Base-by-base conservation (phyloP, 1,140 invertebrate species). In the Diuraphis noxia region DNA sequence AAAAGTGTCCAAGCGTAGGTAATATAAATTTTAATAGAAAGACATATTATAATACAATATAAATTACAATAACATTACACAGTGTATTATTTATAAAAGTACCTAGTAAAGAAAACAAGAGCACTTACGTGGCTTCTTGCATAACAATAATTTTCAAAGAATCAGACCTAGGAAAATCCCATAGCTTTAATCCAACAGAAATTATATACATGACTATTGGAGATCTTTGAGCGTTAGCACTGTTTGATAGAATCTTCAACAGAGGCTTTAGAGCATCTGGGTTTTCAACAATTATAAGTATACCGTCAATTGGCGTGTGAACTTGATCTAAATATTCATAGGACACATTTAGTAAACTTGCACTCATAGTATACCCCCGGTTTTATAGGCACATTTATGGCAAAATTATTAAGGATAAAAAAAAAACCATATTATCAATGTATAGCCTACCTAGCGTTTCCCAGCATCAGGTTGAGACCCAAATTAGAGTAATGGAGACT, bases 71-170 rank as follows among this genome's bases (percentile, higher is more conserved):
- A 72, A 17, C n/a, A n/a, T 63, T n/a, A 72, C 13, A n/a, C 30
- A 63, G 21, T 63, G 56, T 30, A 63, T n/a, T 63, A 49, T 49
- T 21, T 30, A 63, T 30, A 63, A 25, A 63, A 63, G 30, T 63
- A n/a, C 17, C 25, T 25, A 56, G n/a, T 46, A 46, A 17, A 13
- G 1, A 63, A 38, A 17, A 88, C 21, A 6, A 21, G 25, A 19
- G 8, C 7, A 81, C 41, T 90, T 46, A 90, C 88, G 88, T 90
- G 30, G 88, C 38, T 77, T 90, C 88, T 49, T 90, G 88, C 88
- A 90, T 90, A 46, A 90, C 2, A 2, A 90, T 38, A 21, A 90
- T 90, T 41, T 77, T 90, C 40, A 81, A 41, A 25, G 41, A 30
- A 49, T 90, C 88, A 6, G 88, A 79, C 23, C 30, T 90, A 36